Evolutionary conservation across 2,888 invertebrate species (phyloP).

Genomic region (Trissolcus brochymenae): DNA sequence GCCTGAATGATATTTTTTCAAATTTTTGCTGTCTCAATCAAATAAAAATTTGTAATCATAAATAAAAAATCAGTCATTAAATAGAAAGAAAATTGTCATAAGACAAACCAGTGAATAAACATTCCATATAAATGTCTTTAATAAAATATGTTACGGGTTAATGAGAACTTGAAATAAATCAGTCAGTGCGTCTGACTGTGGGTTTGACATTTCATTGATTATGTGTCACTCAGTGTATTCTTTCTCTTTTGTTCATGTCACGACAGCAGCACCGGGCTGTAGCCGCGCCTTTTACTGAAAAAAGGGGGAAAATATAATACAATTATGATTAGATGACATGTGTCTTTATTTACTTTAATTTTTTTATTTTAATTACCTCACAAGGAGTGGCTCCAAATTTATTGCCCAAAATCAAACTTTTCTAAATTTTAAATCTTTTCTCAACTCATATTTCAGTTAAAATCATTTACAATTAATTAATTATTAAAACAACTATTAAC

Average conservation of each 20-base stretch:
- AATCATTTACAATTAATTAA: no score
- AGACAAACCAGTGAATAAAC: not conserved
- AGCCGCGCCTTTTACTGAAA: conserved; percentile 33
- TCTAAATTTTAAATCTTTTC: not conserved
- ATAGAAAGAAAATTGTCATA: no score
- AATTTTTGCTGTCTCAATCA: no score
- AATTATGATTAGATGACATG: conserved; percentile 14
- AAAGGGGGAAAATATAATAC: conserved; percentile 14
- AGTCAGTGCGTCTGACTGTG: conserved; percentile 22
- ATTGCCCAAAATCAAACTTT: conserved; percentile 1
- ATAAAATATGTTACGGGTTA: not conserved
- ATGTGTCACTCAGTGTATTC: conserved; percentile 25
- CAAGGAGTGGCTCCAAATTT: conserved; percentile 23
- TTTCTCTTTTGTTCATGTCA: conserved; percentile 15
- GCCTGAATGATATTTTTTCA: no score
- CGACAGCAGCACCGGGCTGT: conserved; percentile 28
- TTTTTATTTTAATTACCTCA: conserved; percentile 33
- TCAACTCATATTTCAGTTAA: not conserved
- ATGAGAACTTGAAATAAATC: conserved; percentile 26
- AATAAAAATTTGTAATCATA: no score
- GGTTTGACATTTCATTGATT: conserved; percentile 27
- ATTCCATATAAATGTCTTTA: not conserved
- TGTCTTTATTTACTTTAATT: no score
- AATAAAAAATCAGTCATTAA: no score
- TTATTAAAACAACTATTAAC: no score